Evolutionary conservation across 2,113 vertebrate species (phyloP).

Genomic region (Perca schrenkii): DNA sequence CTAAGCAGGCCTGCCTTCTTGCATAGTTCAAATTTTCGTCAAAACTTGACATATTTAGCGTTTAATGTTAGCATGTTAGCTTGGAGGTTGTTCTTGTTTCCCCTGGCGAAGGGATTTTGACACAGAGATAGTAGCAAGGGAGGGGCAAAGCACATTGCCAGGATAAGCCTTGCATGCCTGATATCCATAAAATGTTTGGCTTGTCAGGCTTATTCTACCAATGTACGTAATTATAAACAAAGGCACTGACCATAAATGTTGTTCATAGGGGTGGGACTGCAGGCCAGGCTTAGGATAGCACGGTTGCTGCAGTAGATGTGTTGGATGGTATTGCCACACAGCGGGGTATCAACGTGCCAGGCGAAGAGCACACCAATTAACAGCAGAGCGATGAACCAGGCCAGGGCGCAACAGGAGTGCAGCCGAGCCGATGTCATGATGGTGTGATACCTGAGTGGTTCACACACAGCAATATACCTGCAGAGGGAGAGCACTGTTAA

Average conservation of each 20-base stretch:
- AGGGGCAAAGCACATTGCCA: no score
- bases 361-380: conserved; percentile 60
- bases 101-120: no score
- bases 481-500: background rate
- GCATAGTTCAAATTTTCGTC: no score
- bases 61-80: no score
- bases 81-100: no score
- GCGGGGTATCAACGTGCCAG: conserved; percentile 50
- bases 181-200: no score
- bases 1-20: no score
- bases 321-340: conserved; percentile 65
- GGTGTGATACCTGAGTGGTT: conserved; percentile 70
- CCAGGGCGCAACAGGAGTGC: conserved; percentile 47
- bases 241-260: conserved; percentile 69
- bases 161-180: no score
- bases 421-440: conserved; percentile 70
- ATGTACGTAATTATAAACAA: no score
- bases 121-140: no score
- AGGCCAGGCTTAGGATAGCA: conserved; percentile 66
- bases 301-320: conserved; percentile 76
- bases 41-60: no score
- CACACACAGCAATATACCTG: conserved; percentile 72
- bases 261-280: conserved; percentile 46
- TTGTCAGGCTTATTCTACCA: no score
- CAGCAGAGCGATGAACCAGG: conserved; percentile 64